Percentiles rank a stretch among this genome's conserved stretches.
Evolutionary conservation across 2,888 invertebrate species (phyloP).

Genomic region (Chymomyza procnemis): DNA sequence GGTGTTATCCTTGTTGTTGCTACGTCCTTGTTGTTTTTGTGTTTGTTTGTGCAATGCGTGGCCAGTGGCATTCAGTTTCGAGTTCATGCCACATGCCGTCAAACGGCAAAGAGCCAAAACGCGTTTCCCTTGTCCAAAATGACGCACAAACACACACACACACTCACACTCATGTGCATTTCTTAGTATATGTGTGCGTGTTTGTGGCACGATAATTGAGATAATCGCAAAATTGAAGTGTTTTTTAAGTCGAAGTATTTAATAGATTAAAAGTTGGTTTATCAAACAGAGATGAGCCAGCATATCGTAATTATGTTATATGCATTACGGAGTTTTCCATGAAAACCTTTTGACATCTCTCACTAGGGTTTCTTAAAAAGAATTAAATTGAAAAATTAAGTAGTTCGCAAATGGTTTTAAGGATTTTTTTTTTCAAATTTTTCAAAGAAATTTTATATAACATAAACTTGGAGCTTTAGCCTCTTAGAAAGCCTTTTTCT

Average conservation of each 20-base stretch:
- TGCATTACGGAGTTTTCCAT: no score
- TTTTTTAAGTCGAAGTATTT: background rate
- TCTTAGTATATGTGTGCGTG: background rate
- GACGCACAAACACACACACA: conserved; percentile 50
- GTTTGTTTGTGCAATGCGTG: conserved; percentile 26
- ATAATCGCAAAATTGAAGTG: background rate
- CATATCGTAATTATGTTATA: no score
- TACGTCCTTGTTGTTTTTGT: conserved; percentile 6
- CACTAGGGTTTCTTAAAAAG: no score
- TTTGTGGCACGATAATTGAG: background rate
- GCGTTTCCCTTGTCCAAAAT: conserved; percentile 50
- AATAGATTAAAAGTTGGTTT: background rate
- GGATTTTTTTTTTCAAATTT: no score
- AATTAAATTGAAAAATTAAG: no score
- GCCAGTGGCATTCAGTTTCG: conserved; percentile 18
- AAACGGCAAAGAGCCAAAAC: conserved; percentile 59
- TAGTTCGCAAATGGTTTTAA: no score
- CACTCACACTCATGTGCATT: conserved; percentile 6
- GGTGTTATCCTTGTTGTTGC: conserved; percentile 18
- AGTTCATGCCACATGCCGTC: conserved; percentile 53
- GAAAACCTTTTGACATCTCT: no score
- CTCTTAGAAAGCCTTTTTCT: no score
- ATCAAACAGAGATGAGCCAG: background rate
- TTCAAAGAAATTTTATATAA: no score
- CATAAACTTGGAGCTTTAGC: no score